phyloP scores from a whole-genome alignment of 2,888 invertebrate genomes.

The Emesis russula region DNA sequence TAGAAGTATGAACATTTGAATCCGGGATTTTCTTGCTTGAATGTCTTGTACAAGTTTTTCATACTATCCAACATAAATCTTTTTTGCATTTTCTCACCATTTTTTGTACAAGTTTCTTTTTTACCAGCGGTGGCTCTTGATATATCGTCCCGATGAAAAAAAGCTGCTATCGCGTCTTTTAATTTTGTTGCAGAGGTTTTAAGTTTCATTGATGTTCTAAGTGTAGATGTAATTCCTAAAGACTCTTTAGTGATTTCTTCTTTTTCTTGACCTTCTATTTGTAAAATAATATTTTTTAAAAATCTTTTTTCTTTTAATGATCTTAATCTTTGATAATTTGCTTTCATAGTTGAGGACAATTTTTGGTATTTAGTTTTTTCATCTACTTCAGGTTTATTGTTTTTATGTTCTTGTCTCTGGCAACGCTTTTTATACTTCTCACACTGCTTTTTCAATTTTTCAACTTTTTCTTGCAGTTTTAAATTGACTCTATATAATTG shows the following conservation, averaged over 20 bases:
- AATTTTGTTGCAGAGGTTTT: conserved; percentile 26
- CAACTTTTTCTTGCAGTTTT: conserved; percentile 51
- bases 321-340: conserved; percentile 62
- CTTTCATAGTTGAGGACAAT: conserved; percentile 60
- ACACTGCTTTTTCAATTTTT: conserved; percentile 53
- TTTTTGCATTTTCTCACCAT: conserved; percentile 69
- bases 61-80: conserved; percentile 73
- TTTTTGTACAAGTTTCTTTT: conserved; percentile 73
- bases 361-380: conserved; percentile 39
- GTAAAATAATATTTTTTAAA: conserved; percentile 54
- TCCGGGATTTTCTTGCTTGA: conserved; percentile 70
- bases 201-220: conserved; percentile 29
- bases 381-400: neutral
- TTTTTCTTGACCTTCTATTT: conserved; percentile 36
- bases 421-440: conserved; percentile 71
- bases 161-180: conserved; percentile 45
- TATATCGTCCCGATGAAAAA: conserved; percentile 78
- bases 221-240: conserved; percentile 29
- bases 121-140: conserved; percentile 81
- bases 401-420: conserved; percentile 43
- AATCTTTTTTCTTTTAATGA: conserved; percentile 39
- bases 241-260: conserved; percentile 39
- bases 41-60: conserved; percentile 70
- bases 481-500: conserved; percentile 61
- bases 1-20: conserved; percentile 75